phyloP scores from a whole-genome alignment of 2,888 invertebrate species.

The Papilio protenor region DNA sequence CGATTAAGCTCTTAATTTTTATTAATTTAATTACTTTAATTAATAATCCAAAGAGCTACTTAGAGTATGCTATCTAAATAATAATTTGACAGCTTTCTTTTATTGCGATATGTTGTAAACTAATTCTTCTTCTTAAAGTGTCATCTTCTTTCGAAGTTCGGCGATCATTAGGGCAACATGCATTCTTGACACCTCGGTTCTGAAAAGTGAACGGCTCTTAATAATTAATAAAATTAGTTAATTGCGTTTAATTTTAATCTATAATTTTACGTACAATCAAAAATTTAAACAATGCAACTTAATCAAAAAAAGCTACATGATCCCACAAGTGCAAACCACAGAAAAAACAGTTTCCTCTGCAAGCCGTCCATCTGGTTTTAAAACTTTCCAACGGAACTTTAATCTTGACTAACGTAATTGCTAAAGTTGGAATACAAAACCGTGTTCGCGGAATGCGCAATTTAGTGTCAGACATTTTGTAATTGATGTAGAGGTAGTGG shows the following conservation, averaged over 20 bases:
- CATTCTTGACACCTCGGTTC: too few species aligned
- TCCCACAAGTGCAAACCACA: background rate
- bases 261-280: background rate
- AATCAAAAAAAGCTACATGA: background rate
- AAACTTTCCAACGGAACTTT: slow-evolving; percentile 76
- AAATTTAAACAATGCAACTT: background rate
- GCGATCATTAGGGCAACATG: too few species aligned
- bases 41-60: background rate
- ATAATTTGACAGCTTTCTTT: background rate
- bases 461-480: slow-evolving; percentile 74
- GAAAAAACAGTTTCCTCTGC: slow-evolving; percentile 11
- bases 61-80: background rate
- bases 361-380: slow-evolving; percentile 75
- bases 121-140: too few species aligned
- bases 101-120: background rate
- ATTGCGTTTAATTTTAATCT: background rate
- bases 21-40: slow-evolving; percentile 8
- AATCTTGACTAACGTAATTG: slow-evolving; percentile 81
- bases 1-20: slow-evolving; percentile 17
- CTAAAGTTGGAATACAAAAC: slow-evolving; percentile 79
- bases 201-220: too few species aligned
- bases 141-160: too few species aligned
- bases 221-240: too few species aligned
- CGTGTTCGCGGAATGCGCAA: slow-evolving; percentile 74
- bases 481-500: slow-evolving; percentile 66